Conservation (phyloP, 2,797 vertebrate species). For the Scleropages formosus region DNA sequence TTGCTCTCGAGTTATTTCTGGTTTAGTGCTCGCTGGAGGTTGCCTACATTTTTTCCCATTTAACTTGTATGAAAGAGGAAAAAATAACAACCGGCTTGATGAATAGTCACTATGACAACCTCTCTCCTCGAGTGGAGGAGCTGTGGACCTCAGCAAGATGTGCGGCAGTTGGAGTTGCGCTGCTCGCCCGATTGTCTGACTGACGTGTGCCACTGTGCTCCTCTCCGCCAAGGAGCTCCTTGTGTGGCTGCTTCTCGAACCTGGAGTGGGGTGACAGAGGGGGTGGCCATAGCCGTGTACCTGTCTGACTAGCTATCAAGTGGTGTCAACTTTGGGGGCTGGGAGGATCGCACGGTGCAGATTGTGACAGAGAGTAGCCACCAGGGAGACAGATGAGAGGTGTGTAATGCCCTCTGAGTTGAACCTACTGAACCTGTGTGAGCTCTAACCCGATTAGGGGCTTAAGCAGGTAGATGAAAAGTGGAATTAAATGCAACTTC, state of each 20-base stretch:
- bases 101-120: slow-evolving; percentile 33
- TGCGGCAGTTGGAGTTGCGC: slow-evolving; percentile 4
- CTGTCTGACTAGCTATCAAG: neutral
- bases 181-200: neutral
- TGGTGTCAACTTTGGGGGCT: neutral
- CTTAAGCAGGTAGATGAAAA: slow-evolving; percentile 11
- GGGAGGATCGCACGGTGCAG: too few species aligned
- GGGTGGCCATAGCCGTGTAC: neutral
- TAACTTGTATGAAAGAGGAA: slow-evolving; percentile 29
- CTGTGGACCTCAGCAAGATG: slow-evolving; percentile 26
- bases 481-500: slow-evolving; percentile 19
- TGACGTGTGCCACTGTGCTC: neutral
- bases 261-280: too few species aligned
- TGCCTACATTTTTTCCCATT: slow-evolving; percentile 24
- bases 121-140: slow-evolving; percentile 23
- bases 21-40: slow-evolving; percentile 13
- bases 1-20: slow-evolving; percentile 4
- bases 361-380: neutral
- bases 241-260: neutral
- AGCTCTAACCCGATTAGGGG: slow-evolving; percentile 24
- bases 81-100: slow-evolving; percentile 31
- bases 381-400: neutral
- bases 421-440: slow-evolving; percentile 19
- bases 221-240: neutral
- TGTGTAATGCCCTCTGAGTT: neutral